These are phyloP conservation scores for Oncorhynchus mykiss DNA, from an alignment of 2,113 vertebrate genomes.

Conservation along the genomic window DNA sequence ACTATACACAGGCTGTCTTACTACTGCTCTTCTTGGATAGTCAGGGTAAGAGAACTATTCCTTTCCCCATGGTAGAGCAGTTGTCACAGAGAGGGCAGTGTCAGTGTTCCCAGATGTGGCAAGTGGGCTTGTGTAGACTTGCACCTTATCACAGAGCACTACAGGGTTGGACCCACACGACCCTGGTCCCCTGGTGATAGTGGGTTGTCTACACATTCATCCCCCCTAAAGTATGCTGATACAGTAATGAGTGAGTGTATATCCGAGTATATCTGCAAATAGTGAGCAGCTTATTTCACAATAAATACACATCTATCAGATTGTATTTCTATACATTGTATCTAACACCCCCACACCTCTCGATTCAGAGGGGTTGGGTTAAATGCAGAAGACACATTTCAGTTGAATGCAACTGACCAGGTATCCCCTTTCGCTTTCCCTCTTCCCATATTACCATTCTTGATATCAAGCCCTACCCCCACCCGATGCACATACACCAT, in stretches of 20 bases:
- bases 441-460: too few relatives aligned
- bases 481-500: too few relatives aligned
- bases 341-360: too few relatives aligned
- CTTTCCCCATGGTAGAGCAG: constrained; percentile 4
- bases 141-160: constrained; percentile 9
- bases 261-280: neutral
- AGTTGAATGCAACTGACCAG: too few relatives aligned
- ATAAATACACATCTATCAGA: too few relatives aligned
- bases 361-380: too few relatives aligned
- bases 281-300: neutral
- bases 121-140: constrained; percentile 43
- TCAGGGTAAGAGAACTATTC: constrained; percentile 45
- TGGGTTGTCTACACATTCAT: neutral
- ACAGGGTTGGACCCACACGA: neutral
- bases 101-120: constrained; percentile 41
- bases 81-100: constrained; percentile 32
- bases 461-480: too few relatives aligned
- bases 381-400: too few relatives aligned
- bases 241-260: neutral
- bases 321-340: too few relatives aligned
- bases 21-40: constrained; percentile 38
- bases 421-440: too few relatives aligned
- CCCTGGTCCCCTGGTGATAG: neutral
- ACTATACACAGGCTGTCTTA: constrained; percentile 52
- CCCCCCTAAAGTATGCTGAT: neutral